Base-by-base conservation (phyloP, 2,113 vertebrate genomes). In the Microcebus tavaratra region DNA sequence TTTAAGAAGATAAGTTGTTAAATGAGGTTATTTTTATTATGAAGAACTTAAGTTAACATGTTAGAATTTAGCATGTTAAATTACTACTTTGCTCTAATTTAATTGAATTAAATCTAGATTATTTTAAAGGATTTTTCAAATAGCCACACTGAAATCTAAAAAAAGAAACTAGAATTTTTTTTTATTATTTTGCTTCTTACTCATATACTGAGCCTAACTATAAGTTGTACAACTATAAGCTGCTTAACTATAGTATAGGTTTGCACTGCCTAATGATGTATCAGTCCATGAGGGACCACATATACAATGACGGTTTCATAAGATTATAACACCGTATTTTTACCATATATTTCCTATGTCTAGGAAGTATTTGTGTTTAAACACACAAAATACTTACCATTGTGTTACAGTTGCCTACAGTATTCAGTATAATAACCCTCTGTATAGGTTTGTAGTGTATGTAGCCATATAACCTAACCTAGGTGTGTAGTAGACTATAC, bases 41-140 rank as follows among this genome's bases (percentile, higher is more conserved):
- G 25, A 76, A 88, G 27, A 48, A 50, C 27, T 65, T 73, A n/a
- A 48, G 11, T 65, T 73, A n/a, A 48, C 11, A 31, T 59, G 6
- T 93, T 96, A 82, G 34, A 79, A 88, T 85, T 82, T 42, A 82
- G 27, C 42, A 57, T 45, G 21, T 83, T 90, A 36, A 63, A 63
- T 78, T 90, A n/a, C 80, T 88, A 5, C 39, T 85, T 81, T 95
- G 73, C 15, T 94, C 45, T 92, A 31, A 63, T 57, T 57, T 94
- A 36, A 88, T 70, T 29, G 2, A 70, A 59, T 96, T 68, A 82
- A 87, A 61, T 59, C 57, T 23, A 20, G 14, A 89, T 94, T 95
- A 57, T 80, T 95, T 72, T 85, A 50, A 92, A 87, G 23, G 39
- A 53, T 94, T 91, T 96, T 95, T 87, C 8, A 84, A 53, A 63